Evolutionary conservation across 2,113 vertebrate genomes (phyloP), one percentile per base, ranked within the genome.

Genomic region (Saccopteryx leptura): DNA sequence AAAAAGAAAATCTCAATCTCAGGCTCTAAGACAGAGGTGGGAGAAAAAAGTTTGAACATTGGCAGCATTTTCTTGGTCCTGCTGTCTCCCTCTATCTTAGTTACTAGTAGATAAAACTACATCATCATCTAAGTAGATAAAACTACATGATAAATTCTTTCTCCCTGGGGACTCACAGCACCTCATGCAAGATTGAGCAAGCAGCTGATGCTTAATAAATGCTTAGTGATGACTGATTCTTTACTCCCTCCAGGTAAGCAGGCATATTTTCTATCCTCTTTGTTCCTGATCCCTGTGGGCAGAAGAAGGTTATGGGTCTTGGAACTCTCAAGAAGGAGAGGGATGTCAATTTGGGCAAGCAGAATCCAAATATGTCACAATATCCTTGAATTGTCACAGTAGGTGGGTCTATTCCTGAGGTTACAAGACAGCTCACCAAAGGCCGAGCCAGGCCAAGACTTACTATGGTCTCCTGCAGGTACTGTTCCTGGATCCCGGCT

Each of bases 391-490:
- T 52, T 7, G 83, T 78, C 10, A 1, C 10, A 17, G 71, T 26
- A 74, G 10, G 5, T 39, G 21, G 15, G 31, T 4, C 31, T 65
- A 17, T 4, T 76, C 52, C 50, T 78, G 74, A 31, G 56, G 48
- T 54, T 69, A 18, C 39, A 84, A 58, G 39, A 61, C 0, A 1
- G 71, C 61, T 39, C 56, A 7, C 6, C 0, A 2, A 15, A 82
- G 58, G 26, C 14, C 9, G 0, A 26, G 17, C 33, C 24, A 19
- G 4, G 31, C 23, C 69, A 11, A 50, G 48, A 23, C 97, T 97
- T 98, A 99, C 99, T 56, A 98, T 98, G 98, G 98, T 98, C 98
- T 99, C 99, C 97, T 99, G 98, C 58, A 99, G 98, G 97, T 99
- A 99, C 39, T 96, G 98, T 97, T 99, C 98, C 99, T 99, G 99